Percentiles rank a stretch among this genome's conserved stretches.
Conservation (phyloP, 2,797 vertebrate species). For the Schizothorax lantsangensis region DNA sequence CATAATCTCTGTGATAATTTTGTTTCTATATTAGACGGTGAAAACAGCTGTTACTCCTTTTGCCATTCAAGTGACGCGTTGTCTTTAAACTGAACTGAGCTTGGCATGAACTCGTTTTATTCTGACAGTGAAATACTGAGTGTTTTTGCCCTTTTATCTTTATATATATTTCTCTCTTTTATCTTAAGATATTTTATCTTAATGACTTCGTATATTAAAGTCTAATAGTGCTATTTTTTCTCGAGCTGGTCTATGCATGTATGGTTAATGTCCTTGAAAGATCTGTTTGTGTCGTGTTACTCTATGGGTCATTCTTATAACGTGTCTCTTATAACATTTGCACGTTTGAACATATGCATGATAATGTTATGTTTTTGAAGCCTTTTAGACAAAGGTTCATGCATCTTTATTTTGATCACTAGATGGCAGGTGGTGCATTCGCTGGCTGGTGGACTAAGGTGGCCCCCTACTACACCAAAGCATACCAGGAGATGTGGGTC, state of each 20-base stretch:
- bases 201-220: not conserved
- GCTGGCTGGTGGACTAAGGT: slow-evolving; percentile 75
- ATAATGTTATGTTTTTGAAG: not conserved
- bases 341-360: not conserved
- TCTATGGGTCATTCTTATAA: not conserved
- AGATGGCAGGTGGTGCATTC: slow-evolving; percentile 85
- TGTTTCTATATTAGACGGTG: not conserved
- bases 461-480: slow-evolving; percentile 86
- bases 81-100: not conserved
- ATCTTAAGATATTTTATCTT: not conserved
- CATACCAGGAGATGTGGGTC: slow-evolving; percentile 88
- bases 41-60: not conserved
- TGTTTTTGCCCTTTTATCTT: not conserved
- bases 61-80: not conserved
- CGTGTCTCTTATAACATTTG: too few relatives aligned
- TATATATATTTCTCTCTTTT: too few relatives aligned
- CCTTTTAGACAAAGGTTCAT: not conserved
- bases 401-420: slow-evolving; percentile 26
- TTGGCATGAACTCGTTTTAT: not conserved
- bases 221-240: not conserved
- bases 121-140: not conserved
- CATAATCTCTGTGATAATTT: not conserved
- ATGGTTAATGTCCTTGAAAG: slow-evolving; percentile 2
- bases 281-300: not conserved
- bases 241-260: not conserved